Base-by-base conservation (phyloP, 2,113 vertebrate species). In the Regulus satrapa region DNA sequence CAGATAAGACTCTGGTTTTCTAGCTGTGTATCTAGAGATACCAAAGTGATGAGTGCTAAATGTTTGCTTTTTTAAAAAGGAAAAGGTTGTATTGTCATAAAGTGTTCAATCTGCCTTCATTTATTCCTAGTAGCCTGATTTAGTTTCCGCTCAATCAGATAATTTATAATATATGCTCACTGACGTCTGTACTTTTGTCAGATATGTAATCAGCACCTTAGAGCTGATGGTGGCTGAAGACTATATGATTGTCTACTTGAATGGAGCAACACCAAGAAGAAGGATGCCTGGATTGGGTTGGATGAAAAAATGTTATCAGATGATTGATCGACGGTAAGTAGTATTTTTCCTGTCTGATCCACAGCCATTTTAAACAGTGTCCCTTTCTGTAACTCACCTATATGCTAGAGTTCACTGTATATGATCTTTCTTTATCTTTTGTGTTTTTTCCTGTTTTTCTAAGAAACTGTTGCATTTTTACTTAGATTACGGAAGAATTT, bases 231-330 rank as follows among this genome's bases (percentile, higher is more conserved):
- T 99, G 48, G 99, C 99, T 63, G 99, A 99, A 88, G 99, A 99
- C 92, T 99, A 99, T 82, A 99, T 99, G 98, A 99, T 99, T 79
- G 98, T 99, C 66, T 99, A 99, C 94, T 97, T 99, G 97, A 99
- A 99, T 76, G 99, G 99, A 28, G 99, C 99, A 68, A 99, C 99
- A 20, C 99, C 99, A 64, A 98, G 98, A 78, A 98, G 99, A 89
- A 99, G 98, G 63, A 99, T 99, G 99, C 99, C 99, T 6, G 99
- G 99, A 18, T 97, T 99, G 40, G 98, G 98, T 40, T 99, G 99
- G 99, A 98, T 99, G 98, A 99, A 99, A 96, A 99, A 98, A 83
- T 99, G 99, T 97, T 99, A 99, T 75, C 99, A 99, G 92, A 99
- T 99, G 99, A 99, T 99, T 95, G 99, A 99, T 90, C 98, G 99